Evolutionary conservation across 2,888 invertebrate species (phyloP).

Genomic region (Digitonthophagus gazella): DNA sequence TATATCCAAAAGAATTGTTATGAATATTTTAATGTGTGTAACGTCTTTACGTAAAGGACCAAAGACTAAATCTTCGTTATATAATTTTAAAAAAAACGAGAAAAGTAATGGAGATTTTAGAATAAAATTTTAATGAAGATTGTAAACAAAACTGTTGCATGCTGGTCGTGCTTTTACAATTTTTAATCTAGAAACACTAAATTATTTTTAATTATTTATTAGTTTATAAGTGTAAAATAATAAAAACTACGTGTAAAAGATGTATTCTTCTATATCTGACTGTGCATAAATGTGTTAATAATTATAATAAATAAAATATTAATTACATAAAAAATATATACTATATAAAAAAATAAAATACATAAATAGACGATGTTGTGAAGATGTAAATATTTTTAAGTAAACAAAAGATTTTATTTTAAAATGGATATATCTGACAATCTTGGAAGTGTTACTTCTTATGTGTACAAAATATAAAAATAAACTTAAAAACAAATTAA

Average conservation of each 20-base stretch:
- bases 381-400: background rate
- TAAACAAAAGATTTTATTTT: background rate
- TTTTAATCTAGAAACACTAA: conserved; percentile 35
- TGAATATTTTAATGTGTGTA: conserved; percentile 25
- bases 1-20: conserved; percentile 23
- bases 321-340: background rate
- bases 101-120: background rate
- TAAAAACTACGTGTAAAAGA: conserved; percentile 21
- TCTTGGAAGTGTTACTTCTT: background rate
- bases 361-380: background rate
- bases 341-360: background rate
- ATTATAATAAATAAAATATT: background rate
- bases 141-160: conserved; percentile 36
- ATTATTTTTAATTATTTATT: conserved; percentile 41
- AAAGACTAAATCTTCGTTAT: conserved; percentile 22
- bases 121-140: too few species aligned
- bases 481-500: too few species aligned
- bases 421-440: background rate
- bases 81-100: conserved; percentile 6
- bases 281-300: background rate
- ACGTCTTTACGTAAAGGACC: conserved; percentile 25
- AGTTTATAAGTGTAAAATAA: conserved; percentile 34
- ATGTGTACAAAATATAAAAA: background rate
- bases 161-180: conserved; percentile 45
- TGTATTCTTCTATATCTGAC: conserved; percentile 1